Evolutionary conservation across 2,113 vertebrate genomes (phyloP), one percentile per base, ranked within the genome.

Genomic region (Bubo blakistoni): DNA sequence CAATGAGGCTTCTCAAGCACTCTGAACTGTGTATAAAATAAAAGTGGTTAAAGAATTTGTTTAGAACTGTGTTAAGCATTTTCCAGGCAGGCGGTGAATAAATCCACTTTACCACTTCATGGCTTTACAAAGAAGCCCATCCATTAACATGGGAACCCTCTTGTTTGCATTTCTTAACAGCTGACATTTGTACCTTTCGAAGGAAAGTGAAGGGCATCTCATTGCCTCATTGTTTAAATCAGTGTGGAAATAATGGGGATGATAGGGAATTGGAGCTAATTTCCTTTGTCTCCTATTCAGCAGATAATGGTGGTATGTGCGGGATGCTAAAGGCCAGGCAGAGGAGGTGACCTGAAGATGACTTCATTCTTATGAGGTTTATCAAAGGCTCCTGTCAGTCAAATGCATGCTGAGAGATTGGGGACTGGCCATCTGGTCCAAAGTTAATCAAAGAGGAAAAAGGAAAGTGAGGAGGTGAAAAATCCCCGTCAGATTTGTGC

Each of bases 381-480:
- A 98, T 99, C 98, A 98, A 98, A 99, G 97, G 98, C 98, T 98
- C 98, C 98, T 99, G 99, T 99, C 99, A 99, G 98, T 99, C 99
- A 99, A 98, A 98, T 97, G 98, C 99, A 99, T 98, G 99, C 98
- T 99, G 99, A 98, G 99, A 99, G 98, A 98, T 98, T 98, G 98
- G 98, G 98, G 98, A 98, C 98, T 97, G 98, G 98, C 99, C 99
- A 99, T 99, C 99, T 99, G 99, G 98, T 99, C 98, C 97, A 96
- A 98, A 98, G 99, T 98, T 99, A 98, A 98, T 98, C 98, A 97
- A 98, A 98, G 95, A 98, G 97, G 97, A 98, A 98, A 98, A 97
- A 98, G 91, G 92, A 92, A 98, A 97, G 98, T 88, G 95, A 97
- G 97, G 98, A 98, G 98, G 98, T 98, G 97, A 98, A 97, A 97